Conservation (phyloP, 2,888 invertebrate species). For the Cephus pygmeus region DNA sequence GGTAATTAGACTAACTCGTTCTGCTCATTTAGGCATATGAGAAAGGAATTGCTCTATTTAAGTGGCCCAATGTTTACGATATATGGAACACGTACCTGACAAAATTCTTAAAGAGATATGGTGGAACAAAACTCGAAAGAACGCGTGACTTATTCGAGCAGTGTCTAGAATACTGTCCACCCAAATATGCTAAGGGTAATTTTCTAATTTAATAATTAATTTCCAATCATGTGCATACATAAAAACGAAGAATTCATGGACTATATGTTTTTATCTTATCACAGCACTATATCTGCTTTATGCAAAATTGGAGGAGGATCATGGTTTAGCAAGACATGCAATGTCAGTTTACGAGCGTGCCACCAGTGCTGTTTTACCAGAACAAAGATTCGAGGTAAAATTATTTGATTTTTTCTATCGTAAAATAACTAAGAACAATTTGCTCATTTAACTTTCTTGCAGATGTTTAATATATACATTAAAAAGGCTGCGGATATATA, state of each 20-base stretch:
- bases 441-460: constrained; percentile 36
- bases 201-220: not conserved
- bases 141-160: constrained; percentile 99
- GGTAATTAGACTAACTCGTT: constrained; percentile 43
- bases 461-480: constrained; percentile 98
- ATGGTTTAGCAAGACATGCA: constrained; percentile 96
- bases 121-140: constrained; percentile 94
- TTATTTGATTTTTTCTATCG: not conserved
- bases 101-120: constrained; percentile 96
- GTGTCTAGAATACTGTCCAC: constrained; percentile 95
- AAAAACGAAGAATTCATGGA: not conserved
- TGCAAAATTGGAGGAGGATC: constrained; percentile 98
- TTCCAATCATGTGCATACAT: not conserved
- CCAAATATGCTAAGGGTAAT: constrained; percentile 90
- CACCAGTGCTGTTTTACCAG: constrained; percentile 89
- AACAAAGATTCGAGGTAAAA: constrained; percentile 89
- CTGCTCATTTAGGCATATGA: constrained; percentile 83
- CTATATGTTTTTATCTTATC: constrained; percentile 19
- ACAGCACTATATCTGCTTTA: constrained; percentile 89
- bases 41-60: constrained; percentile 97
- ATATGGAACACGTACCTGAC: constrained; percentile 99
- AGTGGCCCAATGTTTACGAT: constrained; percentile 99
- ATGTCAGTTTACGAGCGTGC: constrained; percentile 99
- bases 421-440: not conserved
- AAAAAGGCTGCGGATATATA: constrained; percentile 98